A percentile compares a stretch with the other conserved stretches of the same genome.
Evolutionary conservation across 2,888 invertebrate genomes (phyloP).

Genomic region (Tanytarsus gracilentus): DNA sequence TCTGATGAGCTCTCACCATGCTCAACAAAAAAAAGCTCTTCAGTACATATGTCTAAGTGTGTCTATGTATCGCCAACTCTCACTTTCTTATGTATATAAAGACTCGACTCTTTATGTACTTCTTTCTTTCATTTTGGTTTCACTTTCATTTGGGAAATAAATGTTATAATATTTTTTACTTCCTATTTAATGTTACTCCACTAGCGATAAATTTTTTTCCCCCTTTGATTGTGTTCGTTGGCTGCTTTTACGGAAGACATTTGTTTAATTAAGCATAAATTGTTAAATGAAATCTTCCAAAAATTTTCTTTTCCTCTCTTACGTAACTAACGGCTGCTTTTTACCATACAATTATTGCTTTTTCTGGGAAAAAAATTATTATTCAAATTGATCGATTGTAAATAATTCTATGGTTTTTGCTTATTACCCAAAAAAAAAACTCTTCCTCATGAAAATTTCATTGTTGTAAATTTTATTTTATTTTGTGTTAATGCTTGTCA

Average conservation of each 20-base stretch:
- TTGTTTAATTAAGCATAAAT: constrained; percentile 23
- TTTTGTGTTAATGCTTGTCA: no score
- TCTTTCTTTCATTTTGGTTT: constrained; percentile 15
- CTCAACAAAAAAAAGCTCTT: no score
- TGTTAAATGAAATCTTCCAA: neutral
- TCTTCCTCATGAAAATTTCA: no score
- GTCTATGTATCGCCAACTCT: constrained; percentile 9
- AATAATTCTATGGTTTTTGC: no score
- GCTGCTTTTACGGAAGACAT: constrained; percentile 22
- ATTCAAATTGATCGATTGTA: no score
- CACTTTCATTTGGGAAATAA: constrained; percentile 27
- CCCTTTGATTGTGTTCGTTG: neutral
- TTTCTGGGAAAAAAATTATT: no score
- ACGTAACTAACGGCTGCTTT: no score
- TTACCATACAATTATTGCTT: no score
- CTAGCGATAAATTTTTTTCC: neutral
- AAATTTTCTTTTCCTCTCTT: neutral
- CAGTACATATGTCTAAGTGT: no score
- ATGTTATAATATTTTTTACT: constrained; percentile 29
- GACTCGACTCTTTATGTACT: neutral
- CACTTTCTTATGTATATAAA: constrained; percentile 24
- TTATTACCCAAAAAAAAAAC: no score
- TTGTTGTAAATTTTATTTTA: no score
- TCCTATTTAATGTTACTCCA: constrained; percentile 15
- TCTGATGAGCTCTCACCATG: no score